Base-by-base conservation (phyloP, 2,888 invertebrate species). In the Polietes domitor region DNA sequence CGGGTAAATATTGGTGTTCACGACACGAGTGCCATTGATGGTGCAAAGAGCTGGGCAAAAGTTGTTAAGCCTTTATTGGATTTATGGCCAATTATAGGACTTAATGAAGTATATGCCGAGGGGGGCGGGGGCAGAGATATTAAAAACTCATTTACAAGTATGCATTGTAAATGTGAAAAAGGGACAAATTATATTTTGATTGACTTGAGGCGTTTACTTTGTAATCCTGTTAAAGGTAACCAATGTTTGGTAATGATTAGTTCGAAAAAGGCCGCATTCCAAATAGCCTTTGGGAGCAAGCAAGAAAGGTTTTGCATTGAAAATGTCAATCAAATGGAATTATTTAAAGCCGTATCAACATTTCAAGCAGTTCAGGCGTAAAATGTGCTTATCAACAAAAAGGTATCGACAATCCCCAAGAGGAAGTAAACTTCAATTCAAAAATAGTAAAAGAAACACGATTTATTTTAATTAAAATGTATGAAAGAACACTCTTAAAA, bases 81-180 rank as follows among this genome's bases (percentile, higher is more conserved):
- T 78, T 68, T 77, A 71, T 74, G 77, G 77, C 71, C 77, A 80
- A 83, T 80, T 80, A 83, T 77, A 53, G 74, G 83, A 77, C 70
- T 77, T 80, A 80, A 80, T 83, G 63, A 77, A 83, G 83, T 79
- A 72, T 65, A 19, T 50, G 19, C 50, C 50, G 17, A 19, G 19
- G 32, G 19, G 19, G 5, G n/a, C 50, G 17, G 28, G 19, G 32
- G 19, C 37, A n/a, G n/a, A n/a, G 12, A 61, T 61, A n/a, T 81
- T 43, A 43, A 55, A 10, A 71, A 71, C 9, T 32, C 58, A 58
- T 58, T 58, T 58, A 15, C 58, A 26, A 6, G 26, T 37, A 4
- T 53, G 53, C 37, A 0, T n/a, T 4, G 12, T 9, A 9, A 50
- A 32, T 65, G 7, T 19, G 10, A 19, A 21, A 53, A 58, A 58